Evolutionary conservation across 2,797 vertebrate species (phyloP).

Genomic region (Salarias fasciatus): DNA sequence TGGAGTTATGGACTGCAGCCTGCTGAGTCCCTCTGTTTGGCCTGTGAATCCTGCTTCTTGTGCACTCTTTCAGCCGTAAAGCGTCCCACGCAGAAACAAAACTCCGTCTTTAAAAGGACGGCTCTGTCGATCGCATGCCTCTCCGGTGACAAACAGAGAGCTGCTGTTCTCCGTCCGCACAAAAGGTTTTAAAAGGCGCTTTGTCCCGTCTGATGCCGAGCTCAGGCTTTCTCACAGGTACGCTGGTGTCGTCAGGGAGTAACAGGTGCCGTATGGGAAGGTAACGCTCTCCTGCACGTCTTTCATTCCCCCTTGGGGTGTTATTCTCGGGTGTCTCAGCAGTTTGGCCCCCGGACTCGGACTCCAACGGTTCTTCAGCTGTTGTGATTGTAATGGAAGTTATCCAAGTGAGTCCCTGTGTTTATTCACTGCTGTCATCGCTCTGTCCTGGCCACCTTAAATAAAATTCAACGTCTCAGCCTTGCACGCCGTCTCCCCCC

Average conservation of each 20-base stretch:
- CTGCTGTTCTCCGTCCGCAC: slow-evolving; percentile 30
- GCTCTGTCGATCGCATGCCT: slow-evolving; percentile 50
- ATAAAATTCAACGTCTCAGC: slow-evolving; percentile 13
- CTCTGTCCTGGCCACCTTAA: slow-evolving; percentile 5
- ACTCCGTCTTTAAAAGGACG: slow-evolving; percentile 5
- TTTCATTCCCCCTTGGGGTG: slow-evolving; percentile 41
- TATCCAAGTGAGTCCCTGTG: slow-evolving; percentile 23
- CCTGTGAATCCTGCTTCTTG: slow-evolving; percentile 22
- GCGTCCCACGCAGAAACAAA: slow-evolving; percentile 9
- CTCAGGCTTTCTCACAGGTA: slow-evolving; percentile 62
- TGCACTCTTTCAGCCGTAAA: slow-evolving; percentile 17
- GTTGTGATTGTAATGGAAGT: slow-evolving; percentile 21
- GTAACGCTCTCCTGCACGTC: slow-evolving; percentile 54
- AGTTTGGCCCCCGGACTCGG: slow-evolving; percentile 32
- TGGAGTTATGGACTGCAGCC: too few relatives aligned
- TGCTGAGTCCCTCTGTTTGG: slow-evolving; percentile 3
- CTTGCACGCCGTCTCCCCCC: not conserved
- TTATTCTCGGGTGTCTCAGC: slow-evolving; percentile 64
- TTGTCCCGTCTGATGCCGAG: slow-evolving; percentile 56
- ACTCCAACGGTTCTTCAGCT: slow-evolving; percentile 44
- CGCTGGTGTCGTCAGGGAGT: slow-evolving; percentile 44
- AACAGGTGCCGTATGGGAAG: slow-evolving; percentile 76
- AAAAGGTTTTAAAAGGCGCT: slow-evolving; percentile 32
- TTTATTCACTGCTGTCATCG: not conserved
- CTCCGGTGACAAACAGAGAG: slow-evolving; percentile 65